Percentiles rank a stretch among this genome's conserved stretches.
Conservation (phyloP, 2,113 vertebrate genomes). For the Pelecanus crispus region DNA sequence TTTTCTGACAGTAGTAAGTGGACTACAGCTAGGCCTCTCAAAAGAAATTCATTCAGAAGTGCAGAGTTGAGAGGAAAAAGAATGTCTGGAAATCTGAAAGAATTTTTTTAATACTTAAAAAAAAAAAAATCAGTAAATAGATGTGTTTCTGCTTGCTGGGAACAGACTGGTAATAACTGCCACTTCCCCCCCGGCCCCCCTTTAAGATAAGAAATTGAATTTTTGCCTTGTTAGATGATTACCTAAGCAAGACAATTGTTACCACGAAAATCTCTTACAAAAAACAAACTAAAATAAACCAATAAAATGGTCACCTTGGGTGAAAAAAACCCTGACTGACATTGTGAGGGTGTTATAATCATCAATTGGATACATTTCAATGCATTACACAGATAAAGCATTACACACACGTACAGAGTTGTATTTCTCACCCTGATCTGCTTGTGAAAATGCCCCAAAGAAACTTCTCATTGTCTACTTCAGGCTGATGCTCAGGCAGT, state of each 20-base stretch:
- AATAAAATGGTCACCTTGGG: background rate
- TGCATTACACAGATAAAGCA: background rate
- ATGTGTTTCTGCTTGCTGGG: background rate
- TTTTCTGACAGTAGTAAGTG: background rate
- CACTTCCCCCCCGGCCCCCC: rapidly evolving
- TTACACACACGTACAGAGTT: background rate
- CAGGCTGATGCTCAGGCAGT: background rate
- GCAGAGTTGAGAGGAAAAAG: background rate
- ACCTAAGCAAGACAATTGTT: background rate
- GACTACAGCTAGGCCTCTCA: background rate
- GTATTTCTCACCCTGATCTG: background rate
- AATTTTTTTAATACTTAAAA: background rate
- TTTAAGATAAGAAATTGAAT: background rate
- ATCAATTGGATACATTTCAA: background rate
- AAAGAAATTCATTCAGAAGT: background rate
- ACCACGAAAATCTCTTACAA: background rate
- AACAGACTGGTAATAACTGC: background rate
- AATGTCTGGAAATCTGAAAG: background rate
- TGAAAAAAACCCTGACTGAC: background rate
- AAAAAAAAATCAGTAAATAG: background rate
- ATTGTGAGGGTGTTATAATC: background rate
- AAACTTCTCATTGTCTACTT: background rate
- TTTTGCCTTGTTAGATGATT: background rate
- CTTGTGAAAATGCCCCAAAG: background rate
- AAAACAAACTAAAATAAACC: background rate